Evolutionary conservation across 2,113 vertebrate genomes (phyloP).

Genomic region (Salvelinus sp.): DNA sequence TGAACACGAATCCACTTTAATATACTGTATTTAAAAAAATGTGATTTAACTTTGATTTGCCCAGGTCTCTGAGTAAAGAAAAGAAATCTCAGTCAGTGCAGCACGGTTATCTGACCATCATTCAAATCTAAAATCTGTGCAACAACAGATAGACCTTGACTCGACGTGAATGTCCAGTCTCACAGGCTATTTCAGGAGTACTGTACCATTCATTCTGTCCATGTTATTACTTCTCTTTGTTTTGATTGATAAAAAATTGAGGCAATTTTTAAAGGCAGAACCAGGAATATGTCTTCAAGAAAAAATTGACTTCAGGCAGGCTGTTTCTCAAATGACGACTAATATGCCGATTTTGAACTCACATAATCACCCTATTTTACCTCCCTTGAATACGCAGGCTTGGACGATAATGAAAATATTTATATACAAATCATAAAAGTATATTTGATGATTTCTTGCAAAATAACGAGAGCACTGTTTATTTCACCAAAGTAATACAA

Average conservation of each 20-base stretch:
- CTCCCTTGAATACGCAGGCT: slow-evolving; percentile 49
- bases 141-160: slow-evolving; percentile 16
- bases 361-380: slow-evolving; percentile 72
- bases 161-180: slow-evolving; percentile 40
- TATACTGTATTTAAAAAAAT: no score
- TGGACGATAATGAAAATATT: slow-evolving; percentile 63
- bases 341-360: slow-evolving; percentile 69
- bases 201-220: slow-evolving; percentile 57
- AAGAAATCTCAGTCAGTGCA: background rate
- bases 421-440: slow-evolving; percentile 52
- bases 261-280: slow-evolving; percentile 73
- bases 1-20: slow-evolving; percentile 18
- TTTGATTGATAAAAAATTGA: slow-evolving; percentile 81
- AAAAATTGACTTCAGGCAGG: slow-evolving; percentile 57
- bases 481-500: slow-evolving; percentile 45
- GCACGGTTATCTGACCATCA: slow-evolving; percentile 20
- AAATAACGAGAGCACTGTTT: slow-evolving; percentile 27
- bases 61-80: no score
- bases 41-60: no score
- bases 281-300: slow-evolving; percentile 58
- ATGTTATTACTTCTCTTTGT: slow-evolving; percentile 71
- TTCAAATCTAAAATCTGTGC: slow-evolving; percentile 29
- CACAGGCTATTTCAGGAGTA: slow-evolving; percentile 55
- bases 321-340: slow-evolving; percentile 64
- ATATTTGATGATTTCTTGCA: slow-evolving; percentile 48